Evolutionary conservation across 2,113 vertebrate species (phyloP).

Genomic region (Eolophus roseicapilla): DNA sequence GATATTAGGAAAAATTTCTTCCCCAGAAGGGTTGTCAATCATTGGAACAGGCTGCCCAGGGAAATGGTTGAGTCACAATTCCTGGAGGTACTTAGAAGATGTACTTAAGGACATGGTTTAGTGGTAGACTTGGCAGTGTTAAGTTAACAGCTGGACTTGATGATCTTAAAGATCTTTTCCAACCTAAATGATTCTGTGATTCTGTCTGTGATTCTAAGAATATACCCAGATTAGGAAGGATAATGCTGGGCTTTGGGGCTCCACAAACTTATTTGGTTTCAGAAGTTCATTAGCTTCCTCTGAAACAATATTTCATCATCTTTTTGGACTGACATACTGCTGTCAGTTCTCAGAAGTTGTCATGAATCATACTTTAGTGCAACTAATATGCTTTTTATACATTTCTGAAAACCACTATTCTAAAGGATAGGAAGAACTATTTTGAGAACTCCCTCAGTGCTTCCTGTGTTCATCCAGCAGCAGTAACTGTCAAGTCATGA

Average conservation of each 20-base stretch:
- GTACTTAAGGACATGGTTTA: background rate
- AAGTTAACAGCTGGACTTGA: background rate
- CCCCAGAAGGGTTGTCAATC: background rate
- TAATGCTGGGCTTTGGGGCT: background rate
- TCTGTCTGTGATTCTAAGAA: background rate
- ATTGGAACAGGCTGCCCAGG: background rate
- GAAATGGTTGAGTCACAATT: background rate
- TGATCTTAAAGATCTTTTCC: background rate
- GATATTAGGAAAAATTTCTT: background rate
- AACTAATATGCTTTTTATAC: background rate
- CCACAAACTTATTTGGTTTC: background rate
- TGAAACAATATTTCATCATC: background rate
- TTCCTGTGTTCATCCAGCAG: background rate
- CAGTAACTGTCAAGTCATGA: background rate
- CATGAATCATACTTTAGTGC: background rate
- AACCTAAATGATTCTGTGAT: background rate
- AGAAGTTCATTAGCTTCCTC: background rate
- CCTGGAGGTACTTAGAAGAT: too few species aligned
- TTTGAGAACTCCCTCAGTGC: background rate
- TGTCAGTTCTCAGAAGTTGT: background rate
- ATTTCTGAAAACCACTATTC: background rate
- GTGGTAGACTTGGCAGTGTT: background rate
- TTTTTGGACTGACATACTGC: background rate
- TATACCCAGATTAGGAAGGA: background rate
- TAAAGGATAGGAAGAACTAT: background rate